Base-by-base conservation (phyloP, 2,888 invertebrate genomes). In the Mythimna albipuncta region DNA sequence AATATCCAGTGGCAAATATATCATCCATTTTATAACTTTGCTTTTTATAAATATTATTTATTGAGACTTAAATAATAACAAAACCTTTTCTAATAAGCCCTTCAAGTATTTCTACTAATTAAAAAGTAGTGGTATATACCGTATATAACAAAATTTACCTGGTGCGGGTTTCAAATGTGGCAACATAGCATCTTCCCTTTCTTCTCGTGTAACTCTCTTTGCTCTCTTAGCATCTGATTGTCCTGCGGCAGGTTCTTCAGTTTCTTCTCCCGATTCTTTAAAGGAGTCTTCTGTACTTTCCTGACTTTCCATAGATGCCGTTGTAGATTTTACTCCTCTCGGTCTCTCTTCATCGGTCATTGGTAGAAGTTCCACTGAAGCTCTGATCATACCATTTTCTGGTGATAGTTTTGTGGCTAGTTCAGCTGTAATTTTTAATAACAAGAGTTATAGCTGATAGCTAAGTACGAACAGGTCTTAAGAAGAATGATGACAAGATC, bases 111-210 rank as follows among this genome's bases (percentile, higher is more conserved):
- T 32, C 38, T 7, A 38, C 1, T 38, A 38, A 38, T 32, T 32
- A 38, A 38, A 7, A 38, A 38, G 7, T 7, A 38, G 7, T 38
- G 38, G 7, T 38, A 38, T 7, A 38, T 38, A 38, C 7, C 1
- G 38, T 32, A 32, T 32, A 16, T 52, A 70, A 72, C 5, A 55
- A 5, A 52, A 59, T 54, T 21, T 79, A 96, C 96, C 96, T 82
- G 98, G 97, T 38, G 97, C 97, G 11, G 98, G 97, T 90, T 98
- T 98, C 89, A 99, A 97, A 87, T 98, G 94, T 1, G 99, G 99
- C 68, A 99, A 94, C 88, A 98, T 97, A 58, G 97, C 96, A 88
- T 98, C 97, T 89, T 98, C 98, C 81, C 95, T 96, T 78, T 97
- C 97, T 84, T 97, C 97, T 26, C 91, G 89, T 13, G 97, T 97